Evolutionary conservation across 1,140 invertebrate genomes (phyloP), one percentile per base, ranked within the genome.

Genomic region (Zaprionus taronus): DNA sequence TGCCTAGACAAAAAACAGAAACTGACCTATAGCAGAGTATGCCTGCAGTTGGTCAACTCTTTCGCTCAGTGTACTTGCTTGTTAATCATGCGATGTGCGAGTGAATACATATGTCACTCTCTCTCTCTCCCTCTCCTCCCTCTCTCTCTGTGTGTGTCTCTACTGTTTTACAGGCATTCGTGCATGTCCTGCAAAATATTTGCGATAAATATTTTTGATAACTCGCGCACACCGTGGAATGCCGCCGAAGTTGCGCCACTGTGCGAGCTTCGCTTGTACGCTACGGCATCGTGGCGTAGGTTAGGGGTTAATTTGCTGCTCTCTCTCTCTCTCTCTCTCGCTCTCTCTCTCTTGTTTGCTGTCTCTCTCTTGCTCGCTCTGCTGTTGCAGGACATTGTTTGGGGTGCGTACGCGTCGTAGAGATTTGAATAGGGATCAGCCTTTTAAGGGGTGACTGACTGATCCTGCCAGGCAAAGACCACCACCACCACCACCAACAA

Each of bases 151-250:
- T 36, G 5, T 53, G 0, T n/a, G 12, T 26, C 31, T 47, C n/a
- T 47, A 47, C 51, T 51, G 47, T 51, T 44, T 28, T 63, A 20
- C 26, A 22, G 31, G 31, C 61, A 60, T 72, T 53, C 69, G 64
- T 74, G 61, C 61, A 68, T 66, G 66, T 75, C 31, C 67, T 66
- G 66, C 51, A 20, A 67, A 76, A 64, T 71, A 76, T 71, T 75
- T 60, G 66, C 56, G 66, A 74, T 72, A 72, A 47, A 76, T 68
- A 73, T 71, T 77, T 77, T 77, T 68, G 75, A 77, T 77, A 77
- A 68, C 44, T 65, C 61, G 70, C 63, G 64, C 63, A 72, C 63
- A 66, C 73, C 55, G 58, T 41, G 77, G 73, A 77, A 79, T 79
- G 77, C 68, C 51, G 63, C 62, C 36, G 4, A 15, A 15, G 5